Base-by-base conservation (phyloP, 2,888 invertebrate genomes). In the Andrena fulva region DNA sequence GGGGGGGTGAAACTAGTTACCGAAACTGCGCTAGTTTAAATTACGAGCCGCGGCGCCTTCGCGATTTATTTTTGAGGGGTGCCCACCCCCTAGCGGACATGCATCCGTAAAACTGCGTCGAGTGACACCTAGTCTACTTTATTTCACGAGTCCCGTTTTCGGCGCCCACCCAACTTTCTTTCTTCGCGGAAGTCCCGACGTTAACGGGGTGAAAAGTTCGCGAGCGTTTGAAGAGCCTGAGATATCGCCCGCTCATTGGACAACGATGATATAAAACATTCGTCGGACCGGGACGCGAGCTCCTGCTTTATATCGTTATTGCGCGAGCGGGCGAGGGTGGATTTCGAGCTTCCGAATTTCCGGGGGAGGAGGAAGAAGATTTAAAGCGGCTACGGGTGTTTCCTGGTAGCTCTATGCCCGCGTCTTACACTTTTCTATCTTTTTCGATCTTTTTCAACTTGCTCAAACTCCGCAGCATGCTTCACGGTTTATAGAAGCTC, bases 11-110 rank as follows among this genome's bases (percentile, higher is more conserved):
- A 93, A 92, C 93, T 93, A 93, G 93, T 93, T 93, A 93, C 89
- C 92, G 91, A 93, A 93, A 94, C 92, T 93, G 92, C 92, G 91
- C 91, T 91, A 93, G 91, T 93, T 93, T 92, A 92, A 94, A 94
- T 93, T 93, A 93, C 90, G 92, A 92, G 90, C 87, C 70, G 74
- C 89, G 90, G 90, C 91, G 90, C 89, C 91, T 92, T 89, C 83
- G 88, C 90, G 91, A 92, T 93, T 93, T 93, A 92, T 92, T 91
- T 91, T 92, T 90, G 83, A 89, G 80, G 86, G 87, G 56, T 48
- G 62, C 35, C 68, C 24, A 48, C 50, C n/a, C 54, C 64, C 20
- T 10, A 16, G 20, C 62, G 72, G 66, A 35, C 71, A 42, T 75
- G 67, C 73, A 85, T 74, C 81, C 77, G 85, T 77, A 68, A 68